Conservation (phyloP, 1,140 invertebrate genomes). For the Drosophila melanica region DNA sequence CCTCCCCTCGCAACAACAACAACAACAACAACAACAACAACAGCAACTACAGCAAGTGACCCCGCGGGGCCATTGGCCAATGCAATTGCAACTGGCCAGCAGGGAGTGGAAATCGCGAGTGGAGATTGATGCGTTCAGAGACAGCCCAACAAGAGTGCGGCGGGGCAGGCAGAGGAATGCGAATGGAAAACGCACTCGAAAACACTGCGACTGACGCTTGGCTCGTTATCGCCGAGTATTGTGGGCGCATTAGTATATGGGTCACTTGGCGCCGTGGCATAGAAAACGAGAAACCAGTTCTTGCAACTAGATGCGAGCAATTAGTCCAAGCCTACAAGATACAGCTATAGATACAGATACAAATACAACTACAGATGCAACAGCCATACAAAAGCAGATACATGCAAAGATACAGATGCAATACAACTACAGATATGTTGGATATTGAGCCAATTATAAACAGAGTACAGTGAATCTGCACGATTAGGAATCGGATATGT, state of each 20-base stretch:
- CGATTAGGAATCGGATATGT: too few relatives aligned
- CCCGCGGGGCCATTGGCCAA: conserved; percentile 45
- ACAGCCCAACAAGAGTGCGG: conserved; percentile 55
- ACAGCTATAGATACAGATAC: neutral
- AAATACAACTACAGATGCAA: neutral
- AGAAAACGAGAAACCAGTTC: conserved; percentile 63
- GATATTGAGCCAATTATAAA: too few relatives aligned
- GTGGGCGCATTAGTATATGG: conserved; percentile 47
- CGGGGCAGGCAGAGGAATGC: neutral
- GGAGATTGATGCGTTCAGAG: conserved; percentile 78
- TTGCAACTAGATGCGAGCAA: conserved; percentile 47
- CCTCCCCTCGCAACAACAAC: neutral
- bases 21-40: too few relatives aligned
- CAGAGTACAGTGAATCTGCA: too few relatives aligned
- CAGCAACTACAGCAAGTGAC: conserved; percentile 28
- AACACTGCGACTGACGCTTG: conserved; percentile 6
- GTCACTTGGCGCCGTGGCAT: conserved; percentile 66
- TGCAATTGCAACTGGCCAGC: conserved; percentile 46
- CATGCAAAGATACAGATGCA: neutral
- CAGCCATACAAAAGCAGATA: too few relatives aligned
- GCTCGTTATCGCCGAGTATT: conserved; percentile 33
- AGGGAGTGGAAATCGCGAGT: conserved; percentile 5
- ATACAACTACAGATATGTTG: too few relatives aligned
- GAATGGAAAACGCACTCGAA: conserved; percentile 14
- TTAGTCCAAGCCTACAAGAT: conserved; percentile 18